phyloP scores from a whole-genome alignment of 2,888 invertebrate genomes.

The Drosophila stalkeri region DNA sequence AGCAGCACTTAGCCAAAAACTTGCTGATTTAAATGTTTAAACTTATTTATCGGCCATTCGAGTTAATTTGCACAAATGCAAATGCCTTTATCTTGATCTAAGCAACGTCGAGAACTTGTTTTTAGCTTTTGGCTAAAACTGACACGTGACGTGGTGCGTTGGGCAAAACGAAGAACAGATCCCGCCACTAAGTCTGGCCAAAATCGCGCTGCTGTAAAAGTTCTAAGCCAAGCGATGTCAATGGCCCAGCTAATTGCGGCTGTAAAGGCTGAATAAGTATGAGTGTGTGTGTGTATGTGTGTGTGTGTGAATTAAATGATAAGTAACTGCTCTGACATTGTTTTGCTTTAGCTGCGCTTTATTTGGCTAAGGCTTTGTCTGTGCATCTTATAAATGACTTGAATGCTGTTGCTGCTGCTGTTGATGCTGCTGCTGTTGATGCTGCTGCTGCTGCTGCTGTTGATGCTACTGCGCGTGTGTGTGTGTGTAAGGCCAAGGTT shows the following conservation, averaged over 20 bases:
- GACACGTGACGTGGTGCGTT: constrained; percentile 36
- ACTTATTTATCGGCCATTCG: constrained; percentile 62
- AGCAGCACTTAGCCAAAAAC: constrained; percentile 36
- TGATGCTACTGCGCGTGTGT: background rate
- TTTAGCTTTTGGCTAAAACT: constrained; percentile 25
- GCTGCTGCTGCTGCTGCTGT: background rate
- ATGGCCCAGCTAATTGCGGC: constrained; percentile 50
- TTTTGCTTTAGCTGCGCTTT: constrained; percentile 64
- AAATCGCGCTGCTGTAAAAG: constrained; percentile 51
- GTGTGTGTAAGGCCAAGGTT: constrained; percentile 75
- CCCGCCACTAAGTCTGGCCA: constrained; percentile 65
- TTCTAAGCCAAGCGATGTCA: constrained; percentile 48
- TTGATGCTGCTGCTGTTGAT: constrained; percentile 5
- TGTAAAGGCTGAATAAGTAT: constrained; percentile 22
- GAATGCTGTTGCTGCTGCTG: constrained; percentile 26
- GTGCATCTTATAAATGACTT: constrained; percentile 61
- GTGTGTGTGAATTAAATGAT: constrained; percentile 17
- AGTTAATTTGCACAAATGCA: constrained; percentile 72
- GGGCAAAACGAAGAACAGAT: constrained; percentile 17
- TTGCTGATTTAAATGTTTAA: constrained; percentile 72
- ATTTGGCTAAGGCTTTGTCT: constrained; percentile 45
- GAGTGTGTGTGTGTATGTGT: background rate
- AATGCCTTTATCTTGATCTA: constrained; percentile 43
- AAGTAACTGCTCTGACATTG: constrained; percentile 72
- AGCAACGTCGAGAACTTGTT: constrained; percentile 31